Base-by-base conservation (phyloP, 2,113 vertebrate genomes). In the Ginglymostoma cirratum region DNA sequence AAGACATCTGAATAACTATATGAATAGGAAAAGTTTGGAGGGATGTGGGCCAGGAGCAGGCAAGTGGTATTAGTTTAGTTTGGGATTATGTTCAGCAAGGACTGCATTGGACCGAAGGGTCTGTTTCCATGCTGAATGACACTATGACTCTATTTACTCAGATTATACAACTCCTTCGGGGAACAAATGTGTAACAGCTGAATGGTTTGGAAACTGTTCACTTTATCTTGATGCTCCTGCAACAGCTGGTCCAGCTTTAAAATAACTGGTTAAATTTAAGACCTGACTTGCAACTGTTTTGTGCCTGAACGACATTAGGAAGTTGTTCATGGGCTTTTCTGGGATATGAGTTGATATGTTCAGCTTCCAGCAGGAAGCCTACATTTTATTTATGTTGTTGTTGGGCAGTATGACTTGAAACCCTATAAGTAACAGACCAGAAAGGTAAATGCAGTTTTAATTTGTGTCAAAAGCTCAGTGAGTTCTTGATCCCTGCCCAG, bases 181-280 rank as follows among this genome's bases (percentile, higher is more conserved):
- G 34, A 38, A 66, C 89, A 67, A 92, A 93, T 66, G 89, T 93
- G 38, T 83, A 83, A 83, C 80, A 83, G n/a, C 38, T 38, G 78
- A 83, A 38, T 42, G 78, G 19, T 83, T 80, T 83, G 15, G 78
- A n/a, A 83, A 83, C n/a, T 42, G n/a, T 17, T 83, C 80, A 45
- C 38, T 83, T 83, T 21, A 83, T 83, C 80, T 21, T 83, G 38
- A 83, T 83, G 30, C 72, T 76, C 38, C 5, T 83, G 76, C 80
- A 42, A 83, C 80, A 45, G 80, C 80, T 83, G 80, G n/a, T 83
- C 38, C 17, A 1, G 17, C 38, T 83, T 83, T 45, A 83, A 83
- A 83, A 83, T 80, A 92, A 92, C 87, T 65, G 52, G 24, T 92
- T 65, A 92, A 92, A 92, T 65, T 38, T 93, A 65, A 93, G 89